phyloP scores from a whole-genome alignment of 2,113 vertebrate genomes.

The Serinus canaria region DNA sequence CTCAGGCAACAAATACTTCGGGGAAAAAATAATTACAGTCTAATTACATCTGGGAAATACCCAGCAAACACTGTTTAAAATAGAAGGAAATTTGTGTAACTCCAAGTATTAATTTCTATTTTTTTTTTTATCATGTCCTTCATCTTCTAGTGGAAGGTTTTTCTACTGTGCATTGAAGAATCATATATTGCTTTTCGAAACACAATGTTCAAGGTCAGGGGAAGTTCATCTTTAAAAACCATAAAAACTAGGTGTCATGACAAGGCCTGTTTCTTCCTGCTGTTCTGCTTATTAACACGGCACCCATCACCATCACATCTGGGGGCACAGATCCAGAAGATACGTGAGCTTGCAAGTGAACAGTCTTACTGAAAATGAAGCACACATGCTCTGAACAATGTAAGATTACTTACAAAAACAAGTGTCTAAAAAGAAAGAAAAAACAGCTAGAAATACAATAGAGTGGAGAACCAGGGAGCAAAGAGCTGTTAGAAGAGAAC shows the following conservation, averaged over 20 bases:
- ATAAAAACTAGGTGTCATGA: background rate
- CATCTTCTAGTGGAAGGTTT: background rate
- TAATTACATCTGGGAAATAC: background rate
- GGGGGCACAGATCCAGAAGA: background rate
- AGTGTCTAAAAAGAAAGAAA: background rate
- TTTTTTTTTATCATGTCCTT: background rate
- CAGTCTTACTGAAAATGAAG: background rate
- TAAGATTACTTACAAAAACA: background rate
- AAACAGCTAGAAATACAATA: background rate
- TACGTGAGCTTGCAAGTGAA: background rate
- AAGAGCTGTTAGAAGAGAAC: background rate
- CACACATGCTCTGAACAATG: background rate
- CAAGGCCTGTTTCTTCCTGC: conserved; percentile 32
- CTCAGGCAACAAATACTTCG: background rate
- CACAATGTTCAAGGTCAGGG: background rate
- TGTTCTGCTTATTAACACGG: background rate
- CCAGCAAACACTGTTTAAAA: background rate
- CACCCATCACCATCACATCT: background rate
- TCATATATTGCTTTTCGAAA: background rate
- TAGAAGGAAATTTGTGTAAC: background rate
- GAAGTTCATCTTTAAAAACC: background rate
- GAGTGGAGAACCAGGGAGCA: background rate
- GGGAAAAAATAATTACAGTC: background rate
- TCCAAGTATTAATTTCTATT: background rate
- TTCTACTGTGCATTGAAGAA: background rate